These are phyloP conservation scores for Metopolophium dirhodum DNA, from an alignment of 1,140 invertebrate genomes.

Conservation along the genomic window DNA sequence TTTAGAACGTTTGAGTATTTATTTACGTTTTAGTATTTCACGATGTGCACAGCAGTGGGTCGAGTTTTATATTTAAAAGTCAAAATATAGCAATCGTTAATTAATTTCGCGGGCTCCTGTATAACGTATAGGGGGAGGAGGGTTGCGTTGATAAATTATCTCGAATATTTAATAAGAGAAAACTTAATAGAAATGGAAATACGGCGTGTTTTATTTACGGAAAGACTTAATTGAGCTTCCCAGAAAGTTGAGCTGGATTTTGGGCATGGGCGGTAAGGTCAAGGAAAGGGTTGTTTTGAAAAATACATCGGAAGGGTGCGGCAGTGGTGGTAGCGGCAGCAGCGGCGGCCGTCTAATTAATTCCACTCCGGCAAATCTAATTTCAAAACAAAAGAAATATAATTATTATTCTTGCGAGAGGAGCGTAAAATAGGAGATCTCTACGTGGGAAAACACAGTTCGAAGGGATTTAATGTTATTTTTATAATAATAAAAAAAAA, in stretches of 20 bases:
- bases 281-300: slow-evolving; percentile 56
- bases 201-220: slow-evolving; percentile 55
- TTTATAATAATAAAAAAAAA: slow-evolving; percentile 26
- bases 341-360: slow-evolving; percentile 50
- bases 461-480: slow-evolving; percentile 28
- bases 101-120: slow-evolving; percentile 51
- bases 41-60: neutral
- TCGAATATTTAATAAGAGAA: slow-evolving; percentile 57
- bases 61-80: slow-evolving; percentile 47
- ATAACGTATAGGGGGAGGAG: neutral
- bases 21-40: neutral
- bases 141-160: slow-evolving; percentile 55
- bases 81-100: slow-evolving; percentile 53
- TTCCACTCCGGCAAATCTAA: slow-evolving; percentile 56
- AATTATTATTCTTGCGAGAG: slow-evolving; percentile 51
- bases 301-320: slow-evolving; percentile 18
- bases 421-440: slow-evolving; percentile 29
- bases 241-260: slow-evolving; percentile 42
- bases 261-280: slow-evolving; percentile 37
- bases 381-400: slow-evolving; percentile 56
- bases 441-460: slow-evolving; percentile 39
- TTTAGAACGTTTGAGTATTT: neutral
- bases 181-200: slow-evolving; percentile 57
- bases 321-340: neutral
- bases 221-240: slow-evolving; percentile 55